A percentile compares a stretch with the other conserved stretches of the same genome.
Conservation (phyloP, 92 coral and sea anemone species). For the Hydrozoanthus gracilis region DNA sequence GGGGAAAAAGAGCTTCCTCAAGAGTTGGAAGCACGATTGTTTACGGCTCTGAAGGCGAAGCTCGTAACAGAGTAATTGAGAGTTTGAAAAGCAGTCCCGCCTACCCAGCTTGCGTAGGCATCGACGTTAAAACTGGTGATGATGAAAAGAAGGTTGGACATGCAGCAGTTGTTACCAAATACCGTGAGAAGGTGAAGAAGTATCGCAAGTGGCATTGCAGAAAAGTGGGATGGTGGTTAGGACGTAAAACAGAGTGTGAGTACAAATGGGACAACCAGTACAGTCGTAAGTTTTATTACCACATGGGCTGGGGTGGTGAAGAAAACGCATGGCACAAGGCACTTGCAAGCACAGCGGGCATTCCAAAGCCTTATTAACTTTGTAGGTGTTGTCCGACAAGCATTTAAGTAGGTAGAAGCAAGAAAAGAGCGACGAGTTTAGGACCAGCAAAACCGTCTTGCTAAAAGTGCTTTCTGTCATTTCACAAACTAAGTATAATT, state of each 20-base stretch:
- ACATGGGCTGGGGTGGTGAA: slow-evolving; percentile 42
- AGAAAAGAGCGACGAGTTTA: too few relatives aligned
- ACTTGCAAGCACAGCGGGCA: neutral
- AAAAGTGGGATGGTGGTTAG: slow-evolving; percentile 36
- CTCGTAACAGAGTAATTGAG: neutral
- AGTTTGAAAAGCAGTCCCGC: slow-evolving; percentile 23
- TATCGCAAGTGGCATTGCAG: slow-evolving; percentile 18
- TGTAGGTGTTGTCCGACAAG: too few relatives aligned
- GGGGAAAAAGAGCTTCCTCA: too few relatives aligned
- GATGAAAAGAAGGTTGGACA: neutral
- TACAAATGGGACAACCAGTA: slow-evolving; percentile 33
- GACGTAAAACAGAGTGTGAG: slow-evolving; percentile 18
- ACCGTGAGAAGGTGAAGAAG: slow-evolving; percentile 16
- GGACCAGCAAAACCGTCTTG: too few relatives aligned
- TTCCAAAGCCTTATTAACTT: slow-evolving; percentile 4
- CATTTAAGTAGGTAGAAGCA: too few relatives aligned
- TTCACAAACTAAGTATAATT: too few relatives aligned
- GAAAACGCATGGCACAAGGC: slow-evolving; percentile 60
- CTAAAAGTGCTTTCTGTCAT: too few relatives aligned
- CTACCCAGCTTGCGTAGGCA: slow-evolving; percentile 31
- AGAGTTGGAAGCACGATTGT: neutral
- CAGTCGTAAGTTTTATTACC: slow-evolving; percentile 21
- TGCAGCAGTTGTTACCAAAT: neutral
- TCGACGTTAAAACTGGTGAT: neutral
- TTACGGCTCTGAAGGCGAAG: neutral